phyloP scores from a whole-genome alignment of 2,888 invertebrate genomes.

The Timema cristinae region DNA sequence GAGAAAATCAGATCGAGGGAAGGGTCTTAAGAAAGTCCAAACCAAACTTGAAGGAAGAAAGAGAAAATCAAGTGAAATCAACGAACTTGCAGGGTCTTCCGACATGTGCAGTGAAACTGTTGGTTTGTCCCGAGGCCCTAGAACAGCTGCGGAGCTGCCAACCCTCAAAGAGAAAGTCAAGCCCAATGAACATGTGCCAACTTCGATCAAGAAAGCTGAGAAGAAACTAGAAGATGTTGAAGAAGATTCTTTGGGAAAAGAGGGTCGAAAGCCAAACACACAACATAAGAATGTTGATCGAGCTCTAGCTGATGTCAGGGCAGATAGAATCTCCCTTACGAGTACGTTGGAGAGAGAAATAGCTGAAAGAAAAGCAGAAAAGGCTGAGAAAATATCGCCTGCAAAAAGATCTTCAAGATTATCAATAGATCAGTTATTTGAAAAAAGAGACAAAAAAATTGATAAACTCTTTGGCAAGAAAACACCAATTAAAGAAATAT shows the following conservation, averaged over 20 bases:
- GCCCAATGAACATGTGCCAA: conserved; percentile 52
- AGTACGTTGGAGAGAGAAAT: conserved; percentile 46
- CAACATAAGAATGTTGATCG: conserved; percentile 10
- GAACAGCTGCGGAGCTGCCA: conserved; percentile 18
- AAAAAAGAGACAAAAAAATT: conserved; percentile 34
- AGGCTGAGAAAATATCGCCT: conserved; percentile 44
- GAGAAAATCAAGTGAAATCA: conserved; percentile 44
- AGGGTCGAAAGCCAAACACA: neutral
- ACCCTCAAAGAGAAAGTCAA: conserved; percentile 53
- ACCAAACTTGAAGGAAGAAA: conserved; percentile 37
- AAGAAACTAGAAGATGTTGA: conserved; percentile 49
- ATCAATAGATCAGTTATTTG: conserved; percentile 56
- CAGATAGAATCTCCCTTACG: conserved; percentile 13
- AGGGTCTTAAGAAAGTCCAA: conserved; percentile 24
- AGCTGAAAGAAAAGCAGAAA: conserved; percentile 43
- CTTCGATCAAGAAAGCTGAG: conserved; percentile 48
- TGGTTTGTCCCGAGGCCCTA: conserved; percentile 20
- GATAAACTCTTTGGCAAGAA: conserved; percentile 40
- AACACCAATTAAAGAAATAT: conserved; percentile 42
- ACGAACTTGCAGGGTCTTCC: conserved; percentile 16
- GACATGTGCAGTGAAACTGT: conserved; percentile 25
- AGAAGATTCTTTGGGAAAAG: neutral
- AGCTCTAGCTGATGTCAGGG: neutral
- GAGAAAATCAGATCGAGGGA: conserved; percentile 41
- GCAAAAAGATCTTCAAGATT: conserved; percentile 47